Evolutionary conservation across 2,113 vertebrate genomes (phyloP).

Genomic region (Chaetodon trifascialis): DNA sequence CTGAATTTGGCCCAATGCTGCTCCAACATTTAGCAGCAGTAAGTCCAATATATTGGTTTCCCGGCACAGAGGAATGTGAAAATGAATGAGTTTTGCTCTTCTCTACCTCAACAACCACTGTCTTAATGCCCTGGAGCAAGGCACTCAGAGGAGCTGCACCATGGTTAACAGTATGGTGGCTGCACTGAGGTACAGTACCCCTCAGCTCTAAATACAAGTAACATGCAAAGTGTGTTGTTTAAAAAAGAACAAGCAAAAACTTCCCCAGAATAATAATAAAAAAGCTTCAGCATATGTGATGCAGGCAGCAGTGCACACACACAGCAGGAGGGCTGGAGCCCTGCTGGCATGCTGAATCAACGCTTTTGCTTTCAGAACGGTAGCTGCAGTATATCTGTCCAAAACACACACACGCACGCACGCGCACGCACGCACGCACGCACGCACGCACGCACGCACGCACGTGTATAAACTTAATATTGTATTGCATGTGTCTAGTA

Average conservation of each 20-base stretch:
- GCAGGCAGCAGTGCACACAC: neutral
- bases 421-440: too few relatives aligned
- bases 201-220: neutral
- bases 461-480: too few relatives aligned
- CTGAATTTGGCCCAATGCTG: slow-evolving; percentile 55
- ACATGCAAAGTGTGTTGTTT: slow-evolving; percentile 5
- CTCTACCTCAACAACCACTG: neutral
- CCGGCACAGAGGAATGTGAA: slow-evolving; percentile 39
- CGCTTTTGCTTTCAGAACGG: slow-evolving; percentile 21
- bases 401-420: too few relatives aligned
- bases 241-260: slow-evolving; percentile 11
- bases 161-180: neutral
- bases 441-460: too few relatives aligned
- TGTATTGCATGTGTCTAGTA: neutral
- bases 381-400: neutral
- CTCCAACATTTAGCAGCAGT: slow-evolving; percentile 35
- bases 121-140: slow-evolving; percentile 26
- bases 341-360: slow-evolving; percentile 26
- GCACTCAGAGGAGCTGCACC: neutral
- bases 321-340: slow-evolving; percentile 29
- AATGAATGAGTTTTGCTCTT: slow-evolving; percentile 23
- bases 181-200: neutral
- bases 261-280: neutral
- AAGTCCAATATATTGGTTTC: slow-evolving; percentile 51
- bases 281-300: neutral